phyloP scores from a whole-genome alignment of 2,888 invertebrate species.

The Dinocampus coccinellae region DNA sequence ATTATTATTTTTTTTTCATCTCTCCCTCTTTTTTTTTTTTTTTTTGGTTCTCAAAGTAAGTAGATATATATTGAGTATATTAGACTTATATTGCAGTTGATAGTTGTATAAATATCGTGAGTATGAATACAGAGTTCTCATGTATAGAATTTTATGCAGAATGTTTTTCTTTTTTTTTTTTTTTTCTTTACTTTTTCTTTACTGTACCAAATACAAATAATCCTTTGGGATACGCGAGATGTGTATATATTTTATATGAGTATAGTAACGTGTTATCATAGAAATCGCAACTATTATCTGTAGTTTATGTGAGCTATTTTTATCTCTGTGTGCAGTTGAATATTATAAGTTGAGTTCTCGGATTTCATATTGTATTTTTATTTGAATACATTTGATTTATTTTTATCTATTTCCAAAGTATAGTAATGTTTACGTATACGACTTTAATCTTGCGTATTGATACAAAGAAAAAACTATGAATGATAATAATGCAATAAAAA shows the following conservation, averaged over 20 bases:
- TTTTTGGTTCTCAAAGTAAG: neutral
- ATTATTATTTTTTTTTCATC: neutral
- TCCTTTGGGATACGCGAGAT: slow-evolving; percentile 5
- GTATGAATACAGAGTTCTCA: neutral
- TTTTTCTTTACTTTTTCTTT: too few relatives aligned
- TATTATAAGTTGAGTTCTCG: neutral
- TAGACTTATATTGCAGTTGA: neutral
- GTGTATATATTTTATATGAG: neutral
- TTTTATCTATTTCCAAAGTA: too few relatives aligned
- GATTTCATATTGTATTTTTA: too few relatives aligned
- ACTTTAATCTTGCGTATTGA: too few relatives aligned
- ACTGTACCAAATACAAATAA: slow-evolving; percentile 23
- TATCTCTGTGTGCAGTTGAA: slow-evolving; percentile 1
- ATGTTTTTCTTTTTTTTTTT: neutral
- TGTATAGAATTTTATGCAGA: neutral
- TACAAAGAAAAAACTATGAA: too few relatives aligned
- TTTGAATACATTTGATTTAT: too few relatives aligned
- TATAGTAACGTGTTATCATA: slow-evolving; percentile 51
- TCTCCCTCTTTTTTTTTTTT: slow-evolving; percentile 1
- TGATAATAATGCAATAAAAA: too few relatives aligned
- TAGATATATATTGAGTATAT: neutral
- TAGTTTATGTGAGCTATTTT: slow-evolving; percentile 49
- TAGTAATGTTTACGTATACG: too few relatives aligned
- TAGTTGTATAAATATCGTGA: too few relatives aligned
- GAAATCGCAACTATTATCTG: slow-evolving; percentile 55